Evolutionary conservation across 2,888 invertebrate genomes (phyloP).

Genomic region (Tenthredo livida): DNA sequence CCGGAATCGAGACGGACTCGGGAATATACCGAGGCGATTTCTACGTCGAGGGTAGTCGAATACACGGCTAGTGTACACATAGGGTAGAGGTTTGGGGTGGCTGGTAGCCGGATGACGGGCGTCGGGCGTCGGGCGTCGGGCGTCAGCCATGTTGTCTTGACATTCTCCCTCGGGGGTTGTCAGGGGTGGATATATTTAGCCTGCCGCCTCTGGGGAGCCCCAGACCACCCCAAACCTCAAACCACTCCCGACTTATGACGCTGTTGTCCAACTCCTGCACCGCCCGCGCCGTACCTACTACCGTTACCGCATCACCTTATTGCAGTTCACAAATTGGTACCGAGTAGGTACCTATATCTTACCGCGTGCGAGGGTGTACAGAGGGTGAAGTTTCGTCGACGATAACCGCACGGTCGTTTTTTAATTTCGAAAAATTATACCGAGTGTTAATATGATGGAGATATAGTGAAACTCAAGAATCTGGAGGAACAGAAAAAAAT

Average conservation of each 20-base stretch:
- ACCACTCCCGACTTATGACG: constrained; percentile 76
- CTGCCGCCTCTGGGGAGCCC: constrained; percentile 76
- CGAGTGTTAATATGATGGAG: too few relatives aligned
- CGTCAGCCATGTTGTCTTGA: constrained; percentile 79
- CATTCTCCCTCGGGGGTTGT: constrained; percentile 75
- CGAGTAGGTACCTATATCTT: not conserved
- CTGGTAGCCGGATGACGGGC: constrained; percentile 75
- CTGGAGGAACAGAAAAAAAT: not conserved
- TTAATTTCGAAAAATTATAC: not conserved
- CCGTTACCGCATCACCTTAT: constrained; percentile 23
- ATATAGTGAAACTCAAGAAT: not conserved
- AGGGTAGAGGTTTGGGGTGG: constrained; percentile 55
- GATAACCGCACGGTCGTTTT: not conserved
- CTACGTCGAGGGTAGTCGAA: constrained; percentile 64
- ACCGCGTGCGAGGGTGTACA: not conserved
- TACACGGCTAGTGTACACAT: constrained; percentile 72
- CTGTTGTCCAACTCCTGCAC: constrained; percentile 71
- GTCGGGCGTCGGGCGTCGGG: constrained; percentile 65
- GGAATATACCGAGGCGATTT: constrained; percentile 4
- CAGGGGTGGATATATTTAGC: constrained; percentile 78
- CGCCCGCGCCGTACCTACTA: not conserved
- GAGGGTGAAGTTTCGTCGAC: not conserved
- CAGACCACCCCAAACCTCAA: constrained; percentile 68
- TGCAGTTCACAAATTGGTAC: constrained; percentile 44
- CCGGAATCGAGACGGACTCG: not conserved